Evolutionary conservation across 1,140 invertebrate genomes (phyloP), one percentile per base, ranked within the genome.

Genomic region (Heliothis subflexa): DNA sequence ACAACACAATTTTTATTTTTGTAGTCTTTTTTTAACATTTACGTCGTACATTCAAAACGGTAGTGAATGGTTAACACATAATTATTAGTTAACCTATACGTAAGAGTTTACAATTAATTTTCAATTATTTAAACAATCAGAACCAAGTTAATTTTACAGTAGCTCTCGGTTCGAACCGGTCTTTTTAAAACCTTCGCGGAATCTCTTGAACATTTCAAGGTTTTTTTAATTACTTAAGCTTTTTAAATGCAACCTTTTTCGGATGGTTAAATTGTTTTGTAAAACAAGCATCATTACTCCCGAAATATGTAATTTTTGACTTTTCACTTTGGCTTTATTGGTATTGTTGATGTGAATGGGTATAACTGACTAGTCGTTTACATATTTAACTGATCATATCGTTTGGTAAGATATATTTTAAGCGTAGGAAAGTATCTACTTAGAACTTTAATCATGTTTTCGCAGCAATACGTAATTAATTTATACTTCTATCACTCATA

Each of bases 221-320:
- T 50, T 13, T 68, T 25, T 50, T 25, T 21, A 49, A 68, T 68
- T 50, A 66, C 28, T 40, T 40, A 68, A 25, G 12, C 25, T 68
- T 62, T 66, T 50, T 50, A 50, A 68, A 50, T 28, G n/a, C 3
- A 45, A 50, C 64, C 47, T 11, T 68, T 50, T 50, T 68, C 12
- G 64, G 47, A 52, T 25, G 18, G 25, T 18, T 52, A 50, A 68
- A 68, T 68, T 68, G 21, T 68, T 50, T 68, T 68, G 59, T 62
- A 68, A 68, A 50, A 68, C 64, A 68, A 68, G 47, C 18, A 14
- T 68, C 16, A 66, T 68, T 68, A 68, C 10, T 68, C 18, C 4
- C 50, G 49, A 10, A 47, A 68, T 68, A 68, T 68, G 47, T 68
- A 25, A 68, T 68, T 68, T 18, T 68, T 9, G 9, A 57, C 9